Conservation (phyloP, 2,113 vertebrate species). For the Hypanus sabinus region DNA sequence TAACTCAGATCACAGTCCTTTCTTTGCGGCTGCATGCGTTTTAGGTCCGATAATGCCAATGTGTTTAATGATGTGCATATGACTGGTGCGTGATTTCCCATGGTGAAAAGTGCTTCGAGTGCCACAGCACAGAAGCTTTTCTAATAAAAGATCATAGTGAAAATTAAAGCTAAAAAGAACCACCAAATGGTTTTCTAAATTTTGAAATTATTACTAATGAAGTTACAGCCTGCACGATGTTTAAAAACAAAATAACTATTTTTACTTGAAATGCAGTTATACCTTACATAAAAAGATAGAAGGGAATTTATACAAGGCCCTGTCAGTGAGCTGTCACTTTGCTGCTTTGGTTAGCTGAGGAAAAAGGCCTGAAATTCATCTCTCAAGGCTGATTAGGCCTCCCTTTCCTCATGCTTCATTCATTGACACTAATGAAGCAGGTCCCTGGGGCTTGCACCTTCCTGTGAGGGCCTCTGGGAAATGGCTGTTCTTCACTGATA, state of each 20-base stretch:
- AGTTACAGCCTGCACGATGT: neutral
- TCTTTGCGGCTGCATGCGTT: conserved; percentile 23
- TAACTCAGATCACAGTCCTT: conserved; percentile 32
- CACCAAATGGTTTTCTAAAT: neutral
- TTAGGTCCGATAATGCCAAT: conserved; percentile 28
- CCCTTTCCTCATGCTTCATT: conserved; percentile 37
- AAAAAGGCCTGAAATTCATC: conserved; percentile 35
- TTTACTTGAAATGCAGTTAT: conserved; percentile 7
- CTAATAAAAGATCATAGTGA: neutral
- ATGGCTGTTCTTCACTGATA: conserved; percentile 33
- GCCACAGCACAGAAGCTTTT: conserved; percentile 6
- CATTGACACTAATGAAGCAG: conserved; percentile 32
- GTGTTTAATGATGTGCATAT: conserved; percentile 22
- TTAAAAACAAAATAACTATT: neutral
- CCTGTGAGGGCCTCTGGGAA: conserved; percentile 35
- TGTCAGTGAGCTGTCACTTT: conserved; percentile 33
- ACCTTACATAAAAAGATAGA: neutral
- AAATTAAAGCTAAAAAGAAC: conserved; percentile 30
- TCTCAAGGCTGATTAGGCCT: conserved; percentile 36
- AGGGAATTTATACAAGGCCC: neutral
- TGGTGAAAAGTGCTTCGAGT: conserved; percentile 28
- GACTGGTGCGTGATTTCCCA: conserved; percentile 34
- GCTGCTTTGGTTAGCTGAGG: conserved; percentile 23
- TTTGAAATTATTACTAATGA: conserved; percentile 20
- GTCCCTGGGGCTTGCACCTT: conserved; percentile 27